Evolutionary conservation across 2,888 invertebrate species (phyloP).

Genomic region (Stenolophus ochropezus): DNA sequence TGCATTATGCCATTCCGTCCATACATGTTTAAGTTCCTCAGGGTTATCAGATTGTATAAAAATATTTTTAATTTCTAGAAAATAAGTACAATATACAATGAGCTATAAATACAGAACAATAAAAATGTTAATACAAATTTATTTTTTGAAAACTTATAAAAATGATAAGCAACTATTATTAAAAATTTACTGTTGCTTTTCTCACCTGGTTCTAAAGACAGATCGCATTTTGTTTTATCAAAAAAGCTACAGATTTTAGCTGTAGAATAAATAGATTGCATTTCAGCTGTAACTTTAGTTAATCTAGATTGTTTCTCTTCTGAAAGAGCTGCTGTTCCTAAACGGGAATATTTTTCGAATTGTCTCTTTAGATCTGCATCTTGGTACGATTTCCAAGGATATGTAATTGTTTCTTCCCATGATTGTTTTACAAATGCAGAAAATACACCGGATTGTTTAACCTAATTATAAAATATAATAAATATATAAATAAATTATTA

Average conservation of each 20-base stretch:
- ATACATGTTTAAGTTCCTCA: slow-evolving; percentile 84
- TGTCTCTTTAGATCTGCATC: slow-evolving; percentile 83
- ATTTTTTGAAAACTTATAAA: no score
- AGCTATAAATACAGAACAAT: no score
- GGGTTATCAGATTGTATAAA: slow-evolving; percentile 83
- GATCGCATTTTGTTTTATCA: slow-evolving; percentile 79
- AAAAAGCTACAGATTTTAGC: slow-evolving; percentile 86
- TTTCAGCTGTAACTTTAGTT: slow-evolving; percentile 79
- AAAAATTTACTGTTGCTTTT: no score
- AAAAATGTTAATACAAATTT: no score
- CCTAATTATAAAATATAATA: background rate
- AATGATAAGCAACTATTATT: no score
- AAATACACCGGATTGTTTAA: slow-evolving; percentile 70
- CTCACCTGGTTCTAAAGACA: slow-evolving; percentile 83
- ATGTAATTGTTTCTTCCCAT: slow-evolving; percentile 81
- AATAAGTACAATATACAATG: no score
- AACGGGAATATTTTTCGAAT: slow-evolving; percentile 82
- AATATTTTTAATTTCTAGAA: slow-evolving; percentile 81
- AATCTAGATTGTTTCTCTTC: slow-evolving; percentile 80
- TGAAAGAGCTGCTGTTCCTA: slow-evolving; percentile 84
- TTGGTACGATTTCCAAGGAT: slow-evolving; percentile 83
- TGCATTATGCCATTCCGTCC: slow-evolving; percentile 88
- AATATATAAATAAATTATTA: background rate
- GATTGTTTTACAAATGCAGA: slow-evolving; percentile 78
- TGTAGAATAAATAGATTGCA: slow-evolving; percentile 86